A percentile compares a stretch with the other conserved stretches of the same genome.
phyloP scores from a whole-genome alignment of 2,797 vertebrate species.

The Coreius guichenoti region DNA sequence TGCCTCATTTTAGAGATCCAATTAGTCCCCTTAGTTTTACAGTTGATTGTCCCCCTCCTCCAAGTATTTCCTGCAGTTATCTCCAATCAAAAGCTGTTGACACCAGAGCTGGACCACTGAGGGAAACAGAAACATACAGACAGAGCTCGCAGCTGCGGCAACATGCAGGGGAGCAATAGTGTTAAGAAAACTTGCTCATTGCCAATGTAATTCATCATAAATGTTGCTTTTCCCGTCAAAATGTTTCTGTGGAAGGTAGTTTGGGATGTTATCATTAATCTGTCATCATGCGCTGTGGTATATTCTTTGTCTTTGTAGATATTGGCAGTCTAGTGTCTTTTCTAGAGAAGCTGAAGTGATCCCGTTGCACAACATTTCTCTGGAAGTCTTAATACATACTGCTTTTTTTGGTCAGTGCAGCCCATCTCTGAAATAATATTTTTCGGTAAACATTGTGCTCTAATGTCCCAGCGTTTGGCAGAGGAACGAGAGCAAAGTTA shows the following conservation, averaged over 20 bases:
- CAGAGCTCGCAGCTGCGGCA: not conserved
- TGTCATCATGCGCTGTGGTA: not conserved
- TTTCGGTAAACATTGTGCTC: not conserved
- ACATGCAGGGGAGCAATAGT: not conserved
- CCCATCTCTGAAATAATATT: not conserved
- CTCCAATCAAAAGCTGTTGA: slow-evolving; percentile 21
- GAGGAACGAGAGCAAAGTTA: not conserved
- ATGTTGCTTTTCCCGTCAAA: not conserved
- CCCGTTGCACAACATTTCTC: not conserved
- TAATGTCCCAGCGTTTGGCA: not conserved
- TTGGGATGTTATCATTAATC: not conserved
- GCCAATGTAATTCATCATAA: slow-evolving; percentile 19
- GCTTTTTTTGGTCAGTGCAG: not conserved
- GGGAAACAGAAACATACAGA: slow-evolving; percentile 6
- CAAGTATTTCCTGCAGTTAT: slow-evolving; percentile 57
- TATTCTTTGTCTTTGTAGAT: slow-evolving; percentile 1
- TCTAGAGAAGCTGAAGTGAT: not conserved
- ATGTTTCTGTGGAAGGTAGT: not conserved
- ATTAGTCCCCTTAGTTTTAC: slow-evolving; percentile 40
- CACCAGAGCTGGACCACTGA: not conserved
- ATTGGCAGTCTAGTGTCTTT: not conserved
- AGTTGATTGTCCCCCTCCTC: slow-evolving; percentile 41
- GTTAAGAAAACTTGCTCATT: not conserved
- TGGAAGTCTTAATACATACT: not conserved
- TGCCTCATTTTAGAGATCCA: slow-evolving; percentile 35